Evolutionary conservation across 30 jellyfish, hydroid and myxozoan genomes (phyloP).

Genomic region (Aurelia aurita): DNA sequence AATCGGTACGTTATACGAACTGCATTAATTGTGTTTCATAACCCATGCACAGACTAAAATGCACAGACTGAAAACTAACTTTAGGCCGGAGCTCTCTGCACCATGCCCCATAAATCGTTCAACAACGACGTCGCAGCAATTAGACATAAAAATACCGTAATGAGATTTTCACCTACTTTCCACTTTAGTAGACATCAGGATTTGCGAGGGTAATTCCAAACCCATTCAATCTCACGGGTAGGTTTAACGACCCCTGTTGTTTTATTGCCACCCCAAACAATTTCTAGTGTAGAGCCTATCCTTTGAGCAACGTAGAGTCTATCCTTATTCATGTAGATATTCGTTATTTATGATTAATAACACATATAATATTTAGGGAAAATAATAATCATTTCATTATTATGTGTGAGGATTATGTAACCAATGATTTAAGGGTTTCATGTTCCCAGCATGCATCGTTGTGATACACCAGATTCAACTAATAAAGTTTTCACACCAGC

Average conservation of each 20-base stretch:
- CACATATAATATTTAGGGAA: slow-evolving; percentile 22
- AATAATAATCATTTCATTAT: not conserved
- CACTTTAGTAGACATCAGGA: slow-evolving; percentile 23
- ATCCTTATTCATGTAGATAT: too few species aligned
- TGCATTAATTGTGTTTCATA: too few species aligned
- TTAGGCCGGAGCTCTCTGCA: slow-evolving; percentile 21
- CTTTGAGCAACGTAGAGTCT: too few species aligned
- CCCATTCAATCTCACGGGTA: slow-evolving; percentile 3
- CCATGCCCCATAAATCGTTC: slow-evolving; percentile 29
- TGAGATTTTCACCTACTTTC: slow-evolving; percentile 48
- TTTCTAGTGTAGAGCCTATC: too few species aligned
- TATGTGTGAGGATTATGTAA: slow-evolving; percentile 15
- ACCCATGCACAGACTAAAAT: not conserved
- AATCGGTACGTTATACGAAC: too few species aligned
- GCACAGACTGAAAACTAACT: slow-evolving; percentile 34
- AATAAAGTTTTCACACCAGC: too few species aligned
- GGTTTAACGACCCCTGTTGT: slow-evolving; percentile 19
- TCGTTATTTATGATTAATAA: slow-evolving; percentile 19
- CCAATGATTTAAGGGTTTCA: too few species aligned
- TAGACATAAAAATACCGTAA: slow-evolving; percentile 22
- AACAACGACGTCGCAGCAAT: slow-evolving; percentile 11
- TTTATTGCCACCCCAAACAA: slow-evolving; percentile 19
- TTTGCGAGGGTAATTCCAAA: not conserved
- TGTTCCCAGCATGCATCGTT: too few species aligned
- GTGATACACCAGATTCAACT: too few species aligned